phyloP scores from a whole-genome alignment of 2,113 vertebrate genomes.

The Equus przewalskii region DNA sequence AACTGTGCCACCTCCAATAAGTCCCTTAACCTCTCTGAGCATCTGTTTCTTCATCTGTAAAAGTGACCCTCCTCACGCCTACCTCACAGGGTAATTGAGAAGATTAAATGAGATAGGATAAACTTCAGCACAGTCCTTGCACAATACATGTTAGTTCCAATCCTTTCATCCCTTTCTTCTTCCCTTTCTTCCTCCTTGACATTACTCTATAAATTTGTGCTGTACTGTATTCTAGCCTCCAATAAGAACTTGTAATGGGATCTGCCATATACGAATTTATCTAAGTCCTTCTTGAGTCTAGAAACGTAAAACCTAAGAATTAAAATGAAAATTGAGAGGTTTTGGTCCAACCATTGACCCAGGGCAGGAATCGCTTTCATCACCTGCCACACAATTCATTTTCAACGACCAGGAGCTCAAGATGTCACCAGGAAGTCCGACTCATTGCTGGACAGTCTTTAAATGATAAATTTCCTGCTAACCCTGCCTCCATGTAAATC shows the following conservation, averaged over 20 bases:
- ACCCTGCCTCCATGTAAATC: constrained; percentile 31
- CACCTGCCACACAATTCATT: background rate
- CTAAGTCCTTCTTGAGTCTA: background rate
- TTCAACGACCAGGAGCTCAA: background rate
- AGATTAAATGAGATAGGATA: background rate
- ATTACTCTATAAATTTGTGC: background rate
- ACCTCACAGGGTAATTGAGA: background rate
- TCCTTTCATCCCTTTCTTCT: background rate
- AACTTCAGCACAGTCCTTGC: background rate
- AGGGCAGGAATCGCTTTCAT: background rate
- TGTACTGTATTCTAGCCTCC: background rate
- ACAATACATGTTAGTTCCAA: background rate
- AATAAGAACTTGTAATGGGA: background rate
- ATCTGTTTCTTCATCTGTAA: background rate
- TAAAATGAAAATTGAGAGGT: background rate
- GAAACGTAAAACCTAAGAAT: constrained; percentile 45
- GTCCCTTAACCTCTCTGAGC: constrained; percentile 10
- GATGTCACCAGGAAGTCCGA: background rate
- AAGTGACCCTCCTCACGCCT: background rate
- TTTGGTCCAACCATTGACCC: background rate
- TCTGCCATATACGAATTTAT: constrained; percentile 36
- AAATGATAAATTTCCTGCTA: constrained; percentile 39
- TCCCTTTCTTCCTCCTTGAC: background rate
- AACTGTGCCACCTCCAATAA: background rate
- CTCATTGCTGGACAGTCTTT: background rate